phyloP scores from a whole-genome alignment of 2,797 vertebrate genomes.

The Leuciscus waleckii region DNA sequence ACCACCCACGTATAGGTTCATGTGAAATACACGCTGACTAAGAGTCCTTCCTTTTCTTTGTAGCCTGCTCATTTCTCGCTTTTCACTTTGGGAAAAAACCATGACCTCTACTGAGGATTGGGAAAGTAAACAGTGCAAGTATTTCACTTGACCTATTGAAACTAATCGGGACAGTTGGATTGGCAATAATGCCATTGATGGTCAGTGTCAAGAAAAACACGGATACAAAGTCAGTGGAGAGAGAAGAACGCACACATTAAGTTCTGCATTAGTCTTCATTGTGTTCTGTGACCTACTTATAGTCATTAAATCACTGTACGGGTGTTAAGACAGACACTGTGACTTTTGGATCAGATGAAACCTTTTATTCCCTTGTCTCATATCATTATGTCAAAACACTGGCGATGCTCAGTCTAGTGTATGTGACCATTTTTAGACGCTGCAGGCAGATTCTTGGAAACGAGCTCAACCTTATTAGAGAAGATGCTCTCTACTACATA shows the following conservation, averaged over 20 bases:
- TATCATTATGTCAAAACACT: slow-evolving; percentile 49
- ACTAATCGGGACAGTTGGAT: neutral
- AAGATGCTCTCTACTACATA: neutral
- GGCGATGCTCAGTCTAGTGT: slow-evolving; percentile 21
- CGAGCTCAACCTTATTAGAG: neutral
- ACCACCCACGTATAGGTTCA: neutral
- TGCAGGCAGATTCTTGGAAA: slow-evolving; percentile 12
- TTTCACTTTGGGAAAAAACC: neutral
- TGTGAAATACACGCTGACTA: neutral
- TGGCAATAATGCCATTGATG: neutral
- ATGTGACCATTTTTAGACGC: slow-evolving; percentile 8
- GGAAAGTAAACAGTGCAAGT: neutral
- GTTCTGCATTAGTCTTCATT: slow-evolving; percentile 10
- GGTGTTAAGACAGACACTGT: slow-evolving; percentile 44
- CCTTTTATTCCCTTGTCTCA: slow-evolving; percentile 41
- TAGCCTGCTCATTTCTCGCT: neutral
- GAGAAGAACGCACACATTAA: neutral
- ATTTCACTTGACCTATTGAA: neutral
- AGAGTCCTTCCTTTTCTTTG: neutral
- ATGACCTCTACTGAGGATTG: neutral
- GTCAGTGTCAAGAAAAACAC: neutral
- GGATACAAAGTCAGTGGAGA: neutral
- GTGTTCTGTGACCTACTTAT: slow-evolving; percentile 39
- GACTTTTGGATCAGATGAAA: slow-evolving; percentile 47
- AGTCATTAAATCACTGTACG: slow-evolving; percentile 11